phyloP scores from a whole-genome alignment of 2,888 invertebrate genomes.

The Phrixothrix hirtus region DNA sequence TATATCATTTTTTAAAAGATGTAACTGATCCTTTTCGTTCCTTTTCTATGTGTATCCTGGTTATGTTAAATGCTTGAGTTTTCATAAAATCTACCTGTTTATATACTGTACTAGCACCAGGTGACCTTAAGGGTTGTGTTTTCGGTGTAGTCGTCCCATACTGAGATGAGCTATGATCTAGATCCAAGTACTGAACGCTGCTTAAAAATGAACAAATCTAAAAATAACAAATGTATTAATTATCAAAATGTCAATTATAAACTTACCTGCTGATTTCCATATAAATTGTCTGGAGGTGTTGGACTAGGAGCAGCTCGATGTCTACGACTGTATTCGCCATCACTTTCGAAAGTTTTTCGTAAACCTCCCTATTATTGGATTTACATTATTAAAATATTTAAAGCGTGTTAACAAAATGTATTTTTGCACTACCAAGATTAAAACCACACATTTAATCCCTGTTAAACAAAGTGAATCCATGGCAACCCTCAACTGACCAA shows the following conservation, averaged over 20 bases:
- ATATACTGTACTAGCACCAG: conserved; percentile 66
- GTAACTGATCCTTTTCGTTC: conserved; percentile 58
- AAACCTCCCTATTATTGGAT: too few relatives aligned
- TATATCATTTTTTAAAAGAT: conserved; percentile 44
- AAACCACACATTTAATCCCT: too few relatives aligned
- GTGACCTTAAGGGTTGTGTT: conserved; percentile 37
- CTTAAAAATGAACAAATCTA: conserved; percentile 26
- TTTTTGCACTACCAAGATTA: too few relatives aligned
- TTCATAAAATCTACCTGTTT: conserved; percentile 93
- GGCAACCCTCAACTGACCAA: too few relatives aligned
- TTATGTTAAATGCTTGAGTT: conserved; percentile 90
- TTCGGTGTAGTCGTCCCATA: conserved; percentile 15
- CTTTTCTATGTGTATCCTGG: conserved; percentile 77
- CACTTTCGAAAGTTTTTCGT: conserved; percentile 52
- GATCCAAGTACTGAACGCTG: conserved; percentile 80
- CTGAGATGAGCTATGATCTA: conserved; percentile 61
- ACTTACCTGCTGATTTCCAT: conserved; percentile 38
- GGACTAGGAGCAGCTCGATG: conserved; percentile 62
- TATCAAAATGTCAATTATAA: neutral
- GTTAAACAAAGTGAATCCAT: too few relatives aligned
- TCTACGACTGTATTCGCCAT: conserved; percentile 45
- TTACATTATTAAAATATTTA: too few relatives aligned
- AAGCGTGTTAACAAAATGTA: too few relatives aligned
- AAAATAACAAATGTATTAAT: conserved; percentile 3
- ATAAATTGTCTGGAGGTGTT: conserved; percentile 54